Evolutionary conservation across 2,888 invertebrate species (phyloP).

Genomic region (Allophyes oxyacanthae): DNA sequence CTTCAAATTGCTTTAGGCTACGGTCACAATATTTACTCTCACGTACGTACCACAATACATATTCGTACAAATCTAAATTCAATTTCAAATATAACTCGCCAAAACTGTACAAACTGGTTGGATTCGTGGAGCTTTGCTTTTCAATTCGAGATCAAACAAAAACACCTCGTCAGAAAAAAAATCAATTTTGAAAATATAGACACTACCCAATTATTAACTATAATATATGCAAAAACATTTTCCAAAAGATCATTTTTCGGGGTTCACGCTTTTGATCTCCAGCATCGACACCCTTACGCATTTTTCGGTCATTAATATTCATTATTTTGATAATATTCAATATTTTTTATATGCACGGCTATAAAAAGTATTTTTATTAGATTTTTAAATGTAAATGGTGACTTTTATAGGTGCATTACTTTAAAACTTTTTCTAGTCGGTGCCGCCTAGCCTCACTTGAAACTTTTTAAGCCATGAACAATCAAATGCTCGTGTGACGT

Average conservation of each 20-base stretch:
- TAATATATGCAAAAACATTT: slow-evolving; percentile 25
- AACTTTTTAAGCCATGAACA: slow-evolving; percentile 52
- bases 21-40: slow-evolving; percentile 84
- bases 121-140: slow-evolving; percentile 37
- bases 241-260: slow-evolving; percentile 20
- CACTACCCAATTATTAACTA: slow-evolving; percentile 17
- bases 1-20: slow-evolving; percentile 88
- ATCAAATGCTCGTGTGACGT: slow-evolving; percentile 58
- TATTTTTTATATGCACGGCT: slow-evolving; percentile 33
- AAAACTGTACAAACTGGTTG: slow-evolving; percentile 39
- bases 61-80: slow-evolving; percentile 76
- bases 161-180: slow-evolving; percentile 11
- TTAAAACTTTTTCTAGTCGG: too few relatives aligned
- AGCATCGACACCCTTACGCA: slow-evolving; percentile 36
- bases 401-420: slow-evolving; percentile 11
- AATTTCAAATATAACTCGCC: slow-evolving; percentile 66
- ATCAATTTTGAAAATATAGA: slow-evolving; percentile 1
- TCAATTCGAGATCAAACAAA: slow-evolving; percentile 10
- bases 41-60: slow-evolving; percentile 76
- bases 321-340: slow-evolving; percentile 50
- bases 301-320: slow-evolving; percentile 52
- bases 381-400: slow-evolving; percentile 16
- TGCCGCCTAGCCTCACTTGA: slow-evolving; percentile 11
- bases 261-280: slow-evolving; percentile 41
- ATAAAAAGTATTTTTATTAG: slow-evolving; percentile 25